Conservation (phyloP, 2,888 invertebrate genomes). For the Meghimatium bilineatum region DNA sequence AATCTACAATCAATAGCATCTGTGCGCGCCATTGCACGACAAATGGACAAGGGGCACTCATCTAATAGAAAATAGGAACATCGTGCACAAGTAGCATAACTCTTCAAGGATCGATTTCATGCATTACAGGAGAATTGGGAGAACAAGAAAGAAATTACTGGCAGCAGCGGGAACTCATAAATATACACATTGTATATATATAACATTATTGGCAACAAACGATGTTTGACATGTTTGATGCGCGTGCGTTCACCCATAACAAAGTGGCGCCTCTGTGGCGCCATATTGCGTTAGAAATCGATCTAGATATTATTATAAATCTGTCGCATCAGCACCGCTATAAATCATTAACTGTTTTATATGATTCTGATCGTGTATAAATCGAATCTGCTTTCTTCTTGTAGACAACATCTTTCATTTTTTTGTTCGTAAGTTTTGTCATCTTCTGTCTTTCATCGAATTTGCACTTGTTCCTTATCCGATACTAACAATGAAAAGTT, state of each 20-base stretch:
- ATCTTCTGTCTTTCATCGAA: too few relatives aligned
- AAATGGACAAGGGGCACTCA: background rate
- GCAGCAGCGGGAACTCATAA: slow-evolving; percentile 4
- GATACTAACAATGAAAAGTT: too few relatives aligned
- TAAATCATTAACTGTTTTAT: slow-evolving; percentile 1
- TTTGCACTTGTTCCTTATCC: too few relatives aligned
- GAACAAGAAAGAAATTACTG: slow-evolving; percentile 10
- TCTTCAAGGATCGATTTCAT: slow-evolving; percentile 20
- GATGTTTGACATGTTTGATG: slow-evolving; percentile 2
- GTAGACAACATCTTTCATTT: too few relatives aligned
- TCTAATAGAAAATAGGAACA: background rate
- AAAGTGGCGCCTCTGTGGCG: slow-evolving; percentile 17
- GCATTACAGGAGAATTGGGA: background rate
- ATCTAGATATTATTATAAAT: slow-evolving; percentile 18
- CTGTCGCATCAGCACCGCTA: background rate
- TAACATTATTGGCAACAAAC: slow-evolving; percentile 11
- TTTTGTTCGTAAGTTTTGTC: too few relatives aligned
- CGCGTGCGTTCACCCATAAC: slow-evolving; percentile 20
- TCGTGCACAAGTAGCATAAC: background rate
- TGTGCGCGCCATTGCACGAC: background rate
- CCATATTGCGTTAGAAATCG: slow-evolving; percentile 23
- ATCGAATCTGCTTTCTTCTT: background rate
- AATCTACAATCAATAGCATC: slow-evolving; percentile 1
- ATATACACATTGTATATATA: slow-evolving; percentile 21
- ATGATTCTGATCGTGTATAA: background rate